phyloP scores from a whole-genome alignment of 2,888 invertebrate species.

The Bembecia ichneumoniformis region DNA sequence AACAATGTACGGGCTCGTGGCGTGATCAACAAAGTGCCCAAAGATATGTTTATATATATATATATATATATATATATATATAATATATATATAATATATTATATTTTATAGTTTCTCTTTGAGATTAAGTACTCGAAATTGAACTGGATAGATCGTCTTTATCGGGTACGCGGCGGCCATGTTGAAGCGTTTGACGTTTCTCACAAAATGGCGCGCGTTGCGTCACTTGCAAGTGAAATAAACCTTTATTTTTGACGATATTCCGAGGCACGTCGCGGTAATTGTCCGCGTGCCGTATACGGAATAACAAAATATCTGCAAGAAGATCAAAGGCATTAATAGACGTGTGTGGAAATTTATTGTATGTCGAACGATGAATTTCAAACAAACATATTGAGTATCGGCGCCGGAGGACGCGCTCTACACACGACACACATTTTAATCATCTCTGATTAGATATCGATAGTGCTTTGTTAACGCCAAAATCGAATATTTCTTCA shows the following conservation, averaged over 20 bases:
- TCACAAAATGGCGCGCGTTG: slow-evolving; percentile 10
- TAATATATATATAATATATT: no score
- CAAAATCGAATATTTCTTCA: slow-evolving; percentile 15
- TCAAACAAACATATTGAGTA: slow-evolving; percentile 42
- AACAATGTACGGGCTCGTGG: no score
- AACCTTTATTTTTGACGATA: slow-evolving; percentile 48
- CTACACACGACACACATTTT: slow-evolving; percentile 40
- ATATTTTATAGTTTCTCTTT: slow-evolving; percentile 8
- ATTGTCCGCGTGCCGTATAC: slow-evolving; percentile 50
- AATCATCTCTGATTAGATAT: slow-evolving; percentile 33
- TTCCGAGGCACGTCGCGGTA: slow-evolving; percentile 58
- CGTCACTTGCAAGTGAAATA: slow-evolving; percentile 6
- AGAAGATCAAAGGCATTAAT: slow-evolving; percentile 67
- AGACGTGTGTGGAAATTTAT: slow-evolving; percentile 67
- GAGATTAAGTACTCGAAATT: slow-evolving; percentile 27
- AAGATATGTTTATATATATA: no score
- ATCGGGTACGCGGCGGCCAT: slow-evolving; percentile 20
- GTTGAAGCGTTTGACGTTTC: slow-evolving; percentile 27
- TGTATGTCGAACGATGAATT: slow-evolving; percentile 48
- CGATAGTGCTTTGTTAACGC: slow-evolving; percentile 29
- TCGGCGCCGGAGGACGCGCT: slow-evolving; percentile 19
- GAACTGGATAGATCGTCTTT: slow-evolving; percentile 28
- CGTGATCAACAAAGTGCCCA: no score
- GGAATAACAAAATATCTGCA: slow-evolving; percentile 59
- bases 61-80: no score